Base-by-base conservation (phyloP, 2,113 vertebrate species). In the Sinocyclocheilus anshuiensis region DNA sequence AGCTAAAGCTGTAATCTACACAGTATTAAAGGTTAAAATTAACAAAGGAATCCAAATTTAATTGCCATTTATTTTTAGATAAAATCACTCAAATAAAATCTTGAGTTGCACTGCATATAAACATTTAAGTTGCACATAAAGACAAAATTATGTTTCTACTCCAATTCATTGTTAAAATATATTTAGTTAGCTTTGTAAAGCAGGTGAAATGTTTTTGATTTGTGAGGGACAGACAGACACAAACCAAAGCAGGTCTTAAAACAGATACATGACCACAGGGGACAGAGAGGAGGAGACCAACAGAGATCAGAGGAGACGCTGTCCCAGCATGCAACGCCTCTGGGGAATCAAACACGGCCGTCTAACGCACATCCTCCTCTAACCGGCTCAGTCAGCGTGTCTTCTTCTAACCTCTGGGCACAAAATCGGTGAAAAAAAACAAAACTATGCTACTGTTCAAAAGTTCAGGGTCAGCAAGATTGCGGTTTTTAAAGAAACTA, bases 311-410 rank as follows among this genome's bases (percentile, higher is more conserved):
- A 59, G 55, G 55, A 59, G 55, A 22, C 18, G 57, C n/a, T 42
- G 78, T 81, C 59, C 78, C 33, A 65, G 78, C 78, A 65, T 81
- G 78, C 57, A 81, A 15, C 16, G 36, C 59, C 78, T 81, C 33
- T n/a, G 59, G 59, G 36, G 22, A 81, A 2, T 42, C n/a, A 63
- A 59, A 61, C 29, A 33, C 74, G 36, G 5, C 36, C 33, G n/a
- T 50, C 75, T 26, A 15, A 33, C 59, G 1, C 57, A 63, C 78
- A 65, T 59, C 53, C 26, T 79, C 55, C 53, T 59, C 10, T 0
- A 59, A 59, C 53, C 26, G 33, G 10, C 18, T 77, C 77, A 22
- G 18, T 57, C 50, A 36, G 50, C 55, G 1, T 57, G 50, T 55
- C 45, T 18, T 48, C 18, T 55, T 57, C 20, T 22, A 15, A 79